phyloP scores from a whole-genome alignment of 2,797 vertebrate genomes.

The Rhabdophis nuchalis region DNA sequence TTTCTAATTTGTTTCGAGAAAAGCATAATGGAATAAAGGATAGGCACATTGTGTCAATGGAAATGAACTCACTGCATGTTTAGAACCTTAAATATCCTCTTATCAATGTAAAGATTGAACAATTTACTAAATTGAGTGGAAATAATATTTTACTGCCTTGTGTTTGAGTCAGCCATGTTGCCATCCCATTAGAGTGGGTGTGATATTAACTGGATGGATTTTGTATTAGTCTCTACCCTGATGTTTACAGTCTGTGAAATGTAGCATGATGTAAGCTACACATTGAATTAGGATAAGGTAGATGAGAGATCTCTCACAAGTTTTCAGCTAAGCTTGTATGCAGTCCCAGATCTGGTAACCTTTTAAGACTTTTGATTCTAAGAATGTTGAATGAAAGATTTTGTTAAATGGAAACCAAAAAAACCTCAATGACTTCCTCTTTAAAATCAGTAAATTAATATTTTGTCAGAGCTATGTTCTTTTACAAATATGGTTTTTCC shows the following conservation, averaged over 20 bases:
- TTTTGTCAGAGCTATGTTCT: conserved; percentile 23
- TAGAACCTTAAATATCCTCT: not conserved
- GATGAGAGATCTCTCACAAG: not conserved
- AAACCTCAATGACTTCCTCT: not conserved
- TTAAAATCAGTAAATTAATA: not conserved
- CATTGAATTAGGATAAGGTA: not conserved
- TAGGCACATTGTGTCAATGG: not conserved
- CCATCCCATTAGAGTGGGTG: not conserved
- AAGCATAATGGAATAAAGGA: not conserved
- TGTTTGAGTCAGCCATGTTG: not conserved
- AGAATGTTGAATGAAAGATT: not conserved
- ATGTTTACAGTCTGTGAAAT: not conserved
- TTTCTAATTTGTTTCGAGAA: not conserved
- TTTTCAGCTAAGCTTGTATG: not conserved
- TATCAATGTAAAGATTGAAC: not conserved
- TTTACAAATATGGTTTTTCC: not conserved
- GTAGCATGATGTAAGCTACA: not conserved
- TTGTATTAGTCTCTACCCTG: not conserved
- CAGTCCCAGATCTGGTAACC: not conserved
- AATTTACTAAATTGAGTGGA: not conserved
- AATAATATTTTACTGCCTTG: not conserved
- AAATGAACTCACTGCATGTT: not conserved
- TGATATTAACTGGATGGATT: not conserved
- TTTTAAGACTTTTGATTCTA: not conserved
- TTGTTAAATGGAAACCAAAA: not conserved